Evolutionary conservation across 64 coral and sea anemone species (phyloP), one percentile per base, ranked within the genome.

Genomic region (Montipora efflorescens): DNA sequence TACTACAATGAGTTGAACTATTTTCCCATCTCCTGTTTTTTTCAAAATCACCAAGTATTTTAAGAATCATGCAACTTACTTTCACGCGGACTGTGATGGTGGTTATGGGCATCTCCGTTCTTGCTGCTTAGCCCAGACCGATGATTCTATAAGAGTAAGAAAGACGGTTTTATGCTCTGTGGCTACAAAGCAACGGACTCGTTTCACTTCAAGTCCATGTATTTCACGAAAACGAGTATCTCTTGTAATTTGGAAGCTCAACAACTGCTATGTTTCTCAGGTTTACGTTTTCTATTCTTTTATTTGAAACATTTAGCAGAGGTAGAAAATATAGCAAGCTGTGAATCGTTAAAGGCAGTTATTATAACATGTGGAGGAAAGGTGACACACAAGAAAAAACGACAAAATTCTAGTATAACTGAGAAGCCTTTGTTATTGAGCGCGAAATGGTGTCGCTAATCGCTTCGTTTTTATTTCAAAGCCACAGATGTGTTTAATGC

Each of bases 401-500:
- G 13, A 78, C 47, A 5, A 78, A 78, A 78, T 36, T 36, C 36
- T 36, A 7, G 4, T 5, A 50, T 19, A 49, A 21, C 43, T 53
- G 61, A 86, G 18, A 71, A 86, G 71, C 48, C 14, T 45, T 48
- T 78, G 45, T 86, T 71, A 13, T 71, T 50, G 82, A 44, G 46
- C 61, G n/a, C 45, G 82, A 71, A 84, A 86, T 86, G 62, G 82
- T 67, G 48, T 86, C 46, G 82, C 82, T 86, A 86, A 86, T 86
- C 82, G 64, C 82, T 86, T 48, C 46, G 82, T 86, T 86, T 71
- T 86, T 73, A 86, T 86, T 86, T 86, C 62, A 71, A 86, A 86
- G 82, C 82, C 82, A 22, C 64, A 71, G 64, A 72, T 86, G 59
- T 72, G 66, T 72, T 86, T 86, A 86, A 86, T 86, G 82, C 43